A percentile compares a stretch with the other conserved stretches of the same genome.
phyloP scores from a whole-genome alignment of 2,888 invertebrate genomes.

The Stomorhina lunata region DNA sequence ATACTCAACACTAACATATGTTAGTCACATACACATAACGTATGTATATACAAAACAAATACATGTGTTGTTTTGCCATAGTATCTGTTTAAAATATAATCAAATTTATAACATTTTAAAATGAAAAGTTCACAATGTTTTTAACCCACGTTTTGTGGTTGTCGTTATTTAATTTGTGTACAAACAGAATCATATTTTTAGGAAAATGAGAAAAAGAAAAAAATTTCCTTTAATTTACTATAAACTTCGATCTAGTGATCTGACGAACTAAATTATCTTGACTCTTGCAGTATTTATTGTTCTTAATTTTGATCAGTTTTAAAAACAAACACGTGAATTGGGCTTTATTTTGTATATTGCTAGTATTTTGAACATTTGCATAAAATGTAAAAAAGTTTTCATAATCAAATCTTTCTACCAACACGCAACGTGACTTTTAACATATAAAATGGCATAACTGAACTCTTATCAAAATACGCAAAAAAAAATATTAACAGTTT shows the following conservation, averaged over 20 bases:
- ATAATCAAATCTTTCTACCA: slow-evolving; percentile 25
- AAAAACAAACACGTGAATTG: slow-evolving; percentile 51
- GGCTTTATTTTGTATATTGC: not conserved
- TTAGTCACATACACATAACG: not conserved
- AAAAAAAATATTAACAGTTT: not conserved
- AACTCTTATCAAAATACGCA: not conserved
- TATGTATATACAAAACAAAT: not conserved
- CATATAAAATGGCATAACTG: not conserved
- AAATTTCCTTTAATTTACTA: no score
- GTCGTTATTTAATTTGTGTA: not conserved
- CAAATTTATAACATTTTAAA: slow-evolving; percentile 48
- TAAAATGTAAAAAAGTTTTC: slow-evolving; percentile 3
- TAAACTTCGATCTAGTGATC: no score
- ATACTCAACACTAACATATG: not conserved
- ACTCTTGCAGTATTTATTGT: not conserved
- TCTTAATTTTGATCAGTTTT: not conserved
- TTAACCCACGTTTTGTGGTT: not conserved
- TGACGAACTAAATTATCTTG: no score
- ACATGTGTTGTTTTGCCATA: not conserved
- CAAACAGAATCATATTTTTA: not conserved
- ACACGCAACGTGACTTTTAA: slow-evolving; percentile 52
- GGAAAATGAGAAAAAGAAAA: no score
- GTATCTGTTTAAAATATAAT: slow-evolving; percentile 39
- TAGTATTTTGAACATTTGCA: not conserved
- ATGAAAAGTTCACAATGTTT: slow-evolving; percentile 22